Conservation (phyloP, 2,888 invertebrate genomes). For the Drepanosiphum platanoidis region DNA sequence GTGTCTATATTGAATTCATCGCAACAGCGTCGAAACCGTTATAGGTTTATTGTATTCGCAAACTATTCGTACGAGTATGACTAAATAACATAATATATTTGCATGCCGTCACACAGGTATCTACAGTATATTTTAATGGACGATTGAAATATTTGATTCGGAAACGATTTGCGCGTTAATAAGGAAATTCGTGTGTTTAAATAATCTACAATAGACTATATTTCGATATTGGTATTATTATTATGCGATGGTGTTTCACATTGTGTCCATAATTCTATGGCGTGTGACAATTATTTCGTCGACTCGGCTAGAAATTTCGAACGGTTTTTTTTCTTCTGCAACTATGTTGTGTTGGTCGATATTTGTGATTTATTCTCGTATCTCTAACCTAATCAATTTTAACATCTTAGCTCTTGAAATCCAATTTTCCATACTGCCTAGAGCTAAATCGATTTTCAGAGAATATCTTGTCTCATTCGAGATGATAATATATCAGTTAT, state of each 20-base stretch:
- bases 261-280: no score
- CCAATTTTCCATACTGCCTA: conserved; percentile 13
- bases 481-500: conserved; percentile 20
- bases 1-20: neutral
- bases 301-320: neutral
- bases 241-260: no score
- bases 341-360: neutral
- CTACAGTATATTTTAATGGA: neutral
- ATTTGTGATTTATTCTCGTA: neutral
- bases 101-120: no score
- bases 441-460: conserved; percentile 31
- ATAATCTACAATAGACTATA: neutral
- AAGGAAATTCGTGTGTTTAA: neutral
- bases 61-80: neutral
- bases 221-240: no score
- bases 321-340: neutral
- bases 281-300: neutral
- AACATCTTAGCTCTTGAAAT: conserved; percentile 7
- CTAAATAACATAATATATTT: neutral
- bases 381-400: neutral
- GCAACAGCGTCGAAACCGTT: neutral
- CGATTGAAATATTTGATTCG: neutral
- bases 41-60: neutral
- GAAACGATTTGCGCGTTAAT: neutral
- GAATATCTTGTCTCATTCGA: conserved; percentile 16